Evolutionary conservation across 2,113 vertebrate genomes (phyloP), one percentile per base, ranked within the genome.

Genomic region (Sterna hirundo): DNA sequence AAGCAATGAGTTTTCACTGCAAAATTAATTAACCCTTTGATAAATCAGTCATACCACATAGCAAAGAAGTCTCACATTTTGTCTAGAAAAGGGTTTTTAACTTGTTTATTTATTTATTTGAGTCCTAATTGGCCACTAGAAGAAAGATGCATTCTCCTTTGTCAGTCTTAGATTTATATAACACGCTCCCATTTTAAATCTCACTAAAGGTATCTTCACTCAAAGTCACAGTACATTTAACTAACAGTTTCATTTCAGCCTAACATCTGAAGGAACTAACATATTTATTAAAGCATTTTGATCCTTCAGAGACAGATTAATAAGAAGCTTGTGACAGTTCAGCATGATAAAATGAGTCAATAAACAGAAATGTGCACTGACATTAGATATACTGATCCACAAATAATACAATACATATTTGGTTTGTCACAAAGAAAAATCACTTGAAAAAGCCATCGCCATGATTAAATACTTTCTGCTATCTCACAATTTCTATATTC

Each of bases 241-340:
- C 92, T 95, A 95, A 96, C 89, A 15, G 69, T 96, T 97, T 77
- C 88, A 65, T 96, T 96, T 91, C 96, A 93, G 80, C 30, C 89
- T 61, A 65, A 94, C 93, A 95, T 96, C 96, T 92, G 85, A 90
- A 91, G 91, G 84, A 96, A 94, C 93, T 42, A 85, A 78, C 78
- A 58, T 96, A 96, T 96, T 98, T 98, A 97, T 97, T 97, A 97
- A 92, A 96, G 96, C 62, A 92, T 98, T 97, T 92, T 94, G 97
- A 96, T 97, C 95, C 97, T 97, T 96, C 29, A 92, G 97, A 97
- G 98, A 96, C 97, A 97, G 97, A 98, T 98, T 97, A 97, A 98
- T 97, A 97, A 95, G 95, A 92, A 83, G 36, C 52, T 81, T 30
- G 34, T 97, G 97, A 97, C 97, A 97, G 95, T 94, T 97, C 92